Base-by-base conservation (phyloP, 2,113 vertebrate genomes). In the Lycaon pictus region DNA sequence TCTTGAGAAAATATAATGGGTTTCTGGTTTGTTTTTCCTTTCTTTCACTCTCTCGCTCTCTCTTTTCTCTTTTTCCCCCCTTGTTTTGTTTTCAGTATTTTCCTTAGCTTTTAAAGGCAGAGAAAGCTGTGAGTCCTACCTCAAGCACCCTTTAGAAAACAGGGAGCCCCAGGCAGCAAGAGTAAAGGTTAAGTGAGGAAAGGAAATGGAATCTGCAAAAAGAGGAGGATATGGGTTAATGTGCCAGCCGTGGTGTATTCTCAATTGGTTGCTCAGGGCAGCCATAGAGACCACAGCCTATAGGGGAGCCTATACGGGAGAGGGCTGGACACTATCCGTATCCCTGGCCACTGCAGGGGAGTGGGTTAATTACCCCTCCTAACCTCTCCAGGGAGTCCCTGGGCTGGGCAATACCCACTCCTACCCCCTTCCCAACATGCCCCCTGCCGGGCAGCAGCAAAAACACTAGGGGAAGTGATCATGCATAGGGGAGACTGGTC, bases 391-490 rank as follows among this genome's bases (percentile, higher is more conserved):
- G 5, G 1, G 5, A 48, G 27, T 27, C 65, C 62, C 43, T 3
- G 56, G n/a, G 9, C n/a, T 29, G 0, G 4, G 3, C 32, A 7
- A 53, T 1, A 0, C 22, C 4, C 4, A 10, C 19, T 65, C 35
- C 69, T 35, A 51, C 22, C 3, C 69, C 35, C 23, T 29, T 51
- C 13, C 17, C 17, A 9, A 9, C 1, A 27, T 2, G 0, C 4
- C 63, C 13, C 29, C 22, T n/a, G 35, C 19, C 4, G 0, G 63
- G 32, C 11, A 0, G 60, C 29, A 35, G 25, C n/a, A 2, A 20
- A 43, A 20, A 15, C 17, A 11, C 58, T 25, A n/a, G 27, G 11
- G 56, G 23, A 79, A 16, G 43, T 4, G 32, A 27, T 1, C 0
- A n/a, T 37, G 32, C 20, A 71, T 48, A 27, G 1, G 7, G 48